Conservation (phyloP, 1,140 invertebrate species). For the Papilio glaucus region DNA sequence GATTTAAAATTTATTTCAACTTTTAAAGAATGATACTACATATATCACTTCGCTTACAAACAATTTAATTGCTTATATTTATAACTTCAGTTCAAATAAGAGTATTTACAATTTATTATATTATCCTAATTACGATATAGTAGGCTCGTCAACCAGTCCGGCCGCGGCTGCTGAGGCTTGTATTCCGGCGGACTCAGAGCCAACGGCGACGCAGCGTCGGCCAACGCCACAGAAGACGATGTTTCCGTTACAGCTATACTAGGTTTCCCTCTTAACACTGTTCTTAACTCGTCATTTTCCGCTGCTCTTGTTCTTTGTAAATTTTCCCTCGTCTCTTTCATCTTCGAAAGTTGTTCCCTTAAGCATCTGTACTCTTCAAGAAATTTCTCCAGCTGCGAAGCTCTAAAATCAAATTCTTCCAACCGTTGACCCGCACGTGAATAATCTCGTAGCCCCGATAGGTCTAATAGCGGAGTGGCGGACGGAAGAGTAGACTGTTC, state of each 20-base stretch:
- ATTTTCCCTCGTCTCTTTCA: slow-evolving; percentile 90
- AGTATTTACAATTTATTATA: slow-evolving; percentile 63
- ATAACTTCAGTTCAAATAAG: slow-evolving; percentile 71
- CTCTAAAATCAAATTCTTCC: slow-evolving; percentile 88
- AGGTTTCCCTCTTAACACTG: slow-evolving; percentile 84
- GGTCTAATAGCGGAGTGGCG: slow-evolving; percentile 84
- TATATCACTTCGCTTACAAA: slow-evolving; percentile 72
- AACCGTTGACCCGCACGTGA: slow-evolving; percentile 77
- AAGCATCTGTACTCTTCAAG: slow-evolving; percentile 90
- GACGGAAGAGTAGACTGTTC: slow-evolving; percentile 74
- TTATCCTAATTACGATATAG: slow-evolving; percentile 74
- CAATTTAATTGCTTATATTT: slow-evolving; percentile 69
- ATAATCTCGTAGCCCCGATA: slow-evolving; percentile 79
- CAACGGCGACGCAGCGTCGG: slow-evolving; percentile 79
- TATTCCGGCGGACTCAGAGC: slow-evolving; percentile 81
- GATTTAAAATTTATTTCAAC: slow-evolving; percentile 77
- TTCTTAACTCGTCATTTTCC: slow-evolving; percentile 79
- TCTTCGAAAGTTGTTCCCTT: slow-evolving; percentile 89
- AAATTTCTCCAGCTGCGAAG: slow-evolving; percentile 89
- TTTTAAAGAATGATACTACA: slow-evolving; percentile 71
- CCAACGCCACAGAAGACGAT: slow-evolving; percentile 72
- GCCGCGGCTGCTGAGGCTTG: slow-evolving; percentile 79
- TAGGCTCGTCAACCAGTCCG: slow-evolving; percentile 79
- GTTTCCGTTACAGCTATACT: slow-evolving; percentile 82
- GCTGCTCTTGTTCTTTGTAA: slow-evolving; percentile 83